These are phyloP conservation scores for Drosophila yooni DNA, from an alignment of 2,888 invertebrate species.

Conservation along the genomic window DNA sequence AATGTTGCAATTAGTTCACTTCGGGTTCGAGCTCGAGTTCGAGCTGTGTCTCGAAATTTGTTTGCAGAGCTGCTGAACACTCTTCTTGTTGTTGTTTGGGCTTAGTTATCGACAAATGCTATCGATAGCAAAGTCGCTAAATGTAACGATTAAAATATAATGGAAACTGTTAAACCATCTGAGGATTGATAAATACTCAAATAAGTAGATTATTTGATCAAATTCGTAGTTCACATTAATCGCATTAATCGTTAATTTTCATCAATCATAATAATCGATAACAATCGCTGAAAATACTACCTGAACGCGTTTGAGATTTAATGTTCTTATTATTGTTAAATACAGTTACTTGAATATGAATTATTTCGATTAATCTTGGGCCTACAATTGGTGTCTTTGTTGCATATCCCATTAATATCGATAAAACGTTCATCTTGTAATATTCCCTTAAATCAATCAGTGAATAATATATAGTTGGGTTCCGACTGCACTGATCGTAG, in stretches of 20 bases:
- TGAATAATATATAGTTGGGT: not conserved
- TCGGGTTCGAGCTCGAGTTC: slow-evolving; percentile 11
- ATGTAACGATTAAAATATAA: not conserved
- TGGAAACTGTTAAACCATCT: not conserved
- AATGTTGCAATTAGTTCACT: slow-evolving; percentile 45
- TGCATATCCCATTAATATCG: not conserved
- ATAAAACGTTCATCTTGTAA: not conserved
- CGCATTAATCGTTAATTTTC: not conserved
- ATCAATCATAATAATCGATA: not conserved
- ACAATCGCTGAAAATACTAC: not conserved
- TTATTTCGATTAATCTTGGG: too few relatives aligned
- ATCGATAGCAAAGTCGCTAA: not conserved
- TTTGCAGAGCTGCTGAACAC: slow-evolving; percentile 2
- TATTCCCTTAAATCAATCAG: not conserved
- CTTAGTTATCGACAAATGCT: not conserved
- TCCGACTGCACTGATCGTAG: not conserved
- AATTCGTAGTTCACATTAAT: not conserved
- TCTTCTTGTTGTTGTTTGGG: not conserved
- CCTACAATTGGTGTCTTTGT: too few relatives aligned
- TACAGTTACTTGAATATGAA: not conserved
- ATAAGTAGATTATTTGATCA: not conserved
- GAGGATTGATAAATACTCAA: not conserved
- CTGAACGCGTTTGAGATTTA: not conserved
- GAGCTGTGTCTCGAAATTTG: slow-evolving; percentile 40
- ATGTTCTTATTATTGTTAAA: not conserved